A percentile compares a stretch with the other conserved stretches of the same genome.
phyloP scores from a whole-genome alignment of 2,888 invertebrate species.

The Smittia aterrima region DNA sequence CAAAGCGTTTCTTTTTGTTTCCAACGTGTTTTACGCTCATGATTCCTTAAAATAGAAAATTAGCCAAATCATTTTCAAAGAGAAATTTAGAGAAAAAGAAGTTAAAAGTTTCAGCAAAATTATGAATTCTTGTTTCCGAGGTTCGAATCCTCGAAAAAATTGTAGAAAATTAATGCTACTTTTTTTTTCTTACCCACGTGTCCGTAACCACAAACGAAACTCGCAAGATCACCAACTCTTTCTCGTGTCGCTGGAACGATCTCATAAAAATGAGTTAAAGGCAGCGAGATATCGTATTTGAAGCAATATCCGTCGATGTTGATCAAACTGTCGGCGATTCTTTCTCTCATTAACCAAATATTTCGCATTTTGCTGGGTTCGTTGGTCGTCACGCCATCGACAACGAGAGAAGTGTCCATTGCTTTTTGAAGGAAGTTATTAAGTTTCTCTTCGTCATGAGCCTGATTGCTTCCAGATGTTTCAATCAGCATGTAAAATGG shows the following conservation, averaged over 20 bases:
- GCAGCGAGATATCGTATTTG: conserved; percentile 94
- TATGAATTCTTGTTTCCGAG: too few species aligned
- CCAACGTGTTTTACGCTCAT: too few species aligned
- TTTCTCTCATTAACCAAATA: conserved; percentile 85
- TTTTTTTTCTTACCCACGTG: conserved; percentile 87
- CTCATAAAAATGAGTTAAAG: conserved; percentile 77
- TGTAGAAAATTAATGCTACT: too few species aligned
- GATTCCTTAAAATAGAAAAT: too few species aligned
- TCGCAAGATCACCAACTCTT: conserved; percentile 62
- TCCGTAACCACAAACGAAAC: conserved; percentile 81
- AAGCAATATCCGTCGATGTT: conserved; percentile 82
- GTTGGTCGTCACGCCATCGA: conserved; percentile 82
- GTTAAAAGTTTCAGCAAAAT: too few species aligned
- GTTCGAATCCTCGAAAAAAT: too few species aligned
- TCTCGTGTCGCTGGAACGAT: conserved; percentile 71
- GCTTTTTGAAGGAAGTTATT: conserved; percentile 71
- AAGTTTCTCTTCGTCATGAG: conserved; percentile 87
- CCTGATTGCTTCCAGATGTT: conserved; percentile 79
- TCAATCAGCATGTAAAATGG: conserved; percentile 86
- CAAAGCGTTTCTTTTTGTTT: too few species aligned
- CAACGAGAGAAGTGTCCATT: conserved; percentile 68
- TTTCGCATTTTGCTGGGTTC: conserved; percentile 74
- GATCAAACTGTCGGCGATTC: conserved; percentile 71
- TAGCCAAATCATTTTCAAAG: too few species aligned
- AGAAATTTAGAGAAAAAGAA: too few species aligned